Percentiles rank a stretch among this genome's conserved stretches.
Conservation (phyloP, 1,140 invertebrate genomes). For the Stegodyphus mimosarum region DNA sequence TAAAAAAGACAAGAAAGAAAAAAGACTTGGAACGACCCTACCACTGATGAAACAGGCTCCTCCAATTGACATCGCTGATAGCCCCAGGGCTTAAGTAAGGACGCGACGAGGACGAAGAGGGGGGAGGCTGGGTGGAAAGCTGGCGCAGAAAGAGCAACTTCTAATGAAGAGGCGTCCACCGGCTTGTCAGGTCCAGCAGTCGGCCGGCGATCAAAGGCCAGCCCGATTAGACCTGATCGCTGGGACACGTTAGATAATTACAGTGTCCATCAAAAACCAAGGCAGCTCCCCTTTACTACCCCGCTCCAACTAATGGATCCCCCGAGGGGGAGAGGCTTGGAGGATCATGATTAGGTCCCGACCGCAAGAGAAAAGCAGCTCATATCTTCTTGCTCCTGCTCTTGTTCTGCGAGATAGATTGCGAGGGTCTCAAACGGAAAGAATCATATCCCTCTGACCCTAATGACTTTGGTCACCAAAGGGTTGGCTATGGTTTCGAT, state of each 20-base stretch:
- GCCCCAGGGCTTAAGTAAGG: conserved; percentile 51
- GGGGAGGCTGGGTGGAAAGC: background rate
- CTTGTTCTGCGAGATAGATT: background rate
- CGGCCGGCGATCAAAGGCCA: conserved; percentile 44
- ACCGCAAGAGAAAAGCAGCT: conserved; percentile 40
- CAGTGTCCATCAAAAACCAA: conserved; percentile 56
- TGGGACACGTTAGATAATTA: conserved; percentile 58
- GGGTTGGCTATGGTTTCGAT: conserved; percentile 27
- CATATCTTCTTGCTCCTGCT: conserved; percentile 17
- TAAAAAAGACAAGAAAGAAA: background rate
- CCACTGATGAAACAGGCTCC: conserved; percentile 45
- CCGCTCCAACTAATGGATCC: no score
- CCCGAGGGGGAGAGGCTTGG: background rate
- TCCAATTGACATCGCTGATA: conserved; percentile 55
- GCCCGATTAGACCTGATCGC: conserved; percentile 55
- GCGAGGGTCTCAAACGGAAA: conserved; percentile 19
- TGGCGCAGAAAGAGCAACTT: conserved; percentile 8
- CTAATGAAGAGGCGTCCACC: conserved; percentile 57
- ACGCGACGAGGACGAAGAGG: conserved; percentile 1
- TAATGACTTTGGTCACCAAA: conserved; percentile 53
- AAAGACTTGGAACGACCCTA: background rate
- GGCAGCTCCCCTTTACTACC: background rate
- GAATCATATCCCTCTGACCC: conserved; percentile 47
- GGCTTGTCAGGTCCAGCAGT: conserved; percentile 42
- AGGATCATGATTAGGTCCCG: background rate